A percentile compares a stretch with the other conserved stretches of the same genome.
Evolutionary conservation across 2,888 invertebrate species (phyloP).

Genomic region (Bruchidius siliquastri): DNA sequence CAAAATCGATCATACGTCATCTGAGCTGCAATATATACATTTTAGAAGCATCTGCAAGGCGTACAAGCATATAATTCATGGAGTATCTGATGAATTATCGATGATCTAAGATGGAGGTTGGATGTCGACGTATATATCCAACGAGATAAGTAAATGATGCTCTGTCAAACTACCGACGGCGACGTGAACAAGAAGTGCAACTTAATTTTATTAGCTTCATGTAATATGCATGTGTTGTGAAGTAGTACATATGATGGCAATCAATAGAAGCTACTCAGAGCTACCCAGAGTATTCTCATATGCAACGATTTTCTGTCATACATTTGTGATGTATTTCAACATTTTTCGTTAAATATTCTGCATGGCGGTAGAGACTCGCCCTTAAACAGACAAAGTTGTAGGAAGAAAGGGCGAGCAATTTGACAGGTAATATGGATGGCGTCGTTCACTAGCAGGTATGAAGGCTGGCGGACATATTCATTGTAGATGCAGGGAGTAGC

Average conservation of each 20-base stretch:
- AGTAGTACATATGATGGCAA: background rate
- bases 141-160: background rate
- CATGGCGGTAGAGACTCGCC: no score
- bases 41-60: background rate
- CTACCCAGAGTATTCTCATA: no score
- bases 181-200: background rate
- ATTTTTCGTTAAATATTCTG: no score
- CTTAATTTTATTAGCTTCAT: background rate
- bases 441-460: no score
- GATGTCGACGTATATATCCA: background rate
- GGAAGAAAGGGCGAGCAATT: no score
- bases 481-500: no score
- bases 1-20: background rate
- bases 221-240: background rate
- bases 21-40: background rate
- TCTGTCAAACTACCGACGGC: background rate
- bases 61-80: background rate
- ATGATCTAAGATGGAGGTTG: background rate
- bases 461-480: no score
- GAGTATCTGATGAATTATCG: background rate
- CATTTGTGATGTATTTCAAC: no score
- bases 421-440: no score
- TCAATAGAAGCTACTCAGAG: no score
- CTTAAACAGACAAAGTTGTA: no score
- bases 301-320: no score